Percentiles rank a stretch among this genome's conserved stretches.
These are phyloP conservation scores for Habrosyne pyritoides DNA, from an alignment of 2,888 invertebrate genomes.

Conservation along the genomic window DNA sequence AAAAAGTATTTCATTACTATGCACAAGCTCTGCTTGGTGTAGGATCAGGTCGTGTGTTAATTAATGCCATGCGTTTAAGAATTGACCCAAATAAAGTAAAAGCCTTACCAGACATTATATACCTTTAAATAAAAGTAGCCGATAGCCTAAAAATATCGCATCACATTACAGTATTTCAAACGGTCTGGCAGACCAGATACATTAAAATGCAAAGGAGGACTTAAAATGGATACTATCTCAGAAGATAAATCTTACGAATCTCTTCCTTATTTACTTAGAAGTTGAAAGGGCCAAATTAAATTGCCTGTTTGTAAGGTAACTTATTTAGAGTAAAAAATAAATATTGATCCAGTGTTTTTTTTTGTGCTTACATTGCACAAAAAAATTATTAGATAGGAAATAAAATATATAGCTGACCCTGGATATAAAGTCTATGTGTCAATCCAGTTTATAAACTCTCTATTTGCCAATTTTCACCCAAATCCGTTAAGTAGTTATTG, in stretches of 20 bases:
- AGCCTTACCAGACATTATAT: background rate
- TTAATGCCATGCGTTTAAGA: too few species aligned
- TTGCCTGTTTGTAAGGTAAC: background rate
- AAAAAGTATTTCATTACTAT: too few species aligned
- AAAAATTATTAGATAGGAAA: too few species aligned
- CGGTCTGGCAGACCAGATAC: slow-evolving; percentile 17
- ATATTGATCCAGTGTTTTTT: too few species aligned
- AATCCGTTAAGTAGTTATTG: too few species aligned
- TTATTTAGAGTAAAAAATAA: background rate
- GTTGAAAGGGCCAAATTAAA: slow-evolving; percentile 4
- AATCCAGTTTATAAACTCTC: too few species aligned
- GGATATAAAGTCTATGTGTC: too few species aligned
- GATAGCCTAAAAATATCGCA: slow-evolving; percentile 12
- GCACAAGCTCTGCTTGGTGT: too few species aligned
- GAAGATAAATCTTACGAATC: slow-evolving; percentile 13
- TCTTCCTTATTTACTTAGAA: slow-evolving; percentile 5
- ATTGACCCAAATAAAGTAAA: background rate
- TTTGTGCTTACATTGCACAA: too few species aligned
- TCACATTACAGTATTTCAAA: slow-evolving; percentile 21
- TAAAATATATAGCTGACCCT: too few species aligned
- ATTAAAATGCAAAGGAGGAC: slow-evolving; percentile 35
- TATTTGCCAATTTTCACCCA: too few species aligned
- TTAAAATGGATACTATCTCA: slow-evolving; percentile 27
- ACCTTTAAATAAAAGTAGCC: background rate
- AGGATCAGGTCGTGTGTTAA: too few species aligned